Percentiles rank a stretch among this genome's conserved stretches.
Evolutionary conservation across 2,797 vertebrate genomes (phyloP).

Genomic region (Coccyzus lansbergi): DNA sequence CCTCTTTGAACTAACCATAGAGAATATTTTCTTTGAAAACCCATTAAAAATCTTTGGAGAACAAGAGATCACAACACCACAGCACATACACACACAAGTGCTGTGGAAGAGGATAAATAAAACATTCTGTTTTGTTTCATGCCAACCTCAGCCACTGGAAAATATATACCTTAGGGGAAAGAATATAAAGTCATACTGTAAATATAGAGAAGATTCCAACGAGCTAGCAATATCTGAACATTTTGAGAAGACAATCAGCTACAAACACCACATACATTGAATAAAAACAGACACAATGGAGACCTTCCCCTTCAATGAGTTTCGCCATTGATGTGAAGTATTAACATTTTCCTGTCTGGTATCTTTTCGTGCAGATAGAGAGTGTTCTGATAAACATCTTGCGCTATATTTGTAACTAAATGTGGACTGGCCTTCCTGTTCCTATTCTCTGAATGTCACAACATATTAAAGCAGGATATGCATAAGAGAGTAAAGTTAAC

Average conservation of each 20-base stretch:
- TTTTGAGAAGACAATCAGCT: constrained; percentile 81
- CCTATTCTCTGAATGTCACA: constrained; percentile 53
- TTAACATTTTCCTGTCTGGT: constrained; percentile 84
- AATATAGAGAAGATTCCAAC: constrained; percentile 78
- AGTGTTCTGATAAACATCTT: constrained; percentile 72
- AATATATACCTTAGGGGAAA: neutral
- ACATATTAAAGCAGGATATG: constrained; percentile 56
- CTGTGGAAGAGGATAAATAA: neutral
- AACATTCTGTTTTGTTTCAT: neutral
- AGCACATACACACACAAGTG: neutral
- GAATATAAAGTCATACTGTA: neutral
- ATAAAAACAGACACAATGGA: constrained; percentile 72
- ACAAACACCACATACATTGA: constrained; percentile 58
- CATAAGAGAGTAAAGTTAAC: constrained; percentile 25
- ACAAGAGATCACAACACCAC: neutral
- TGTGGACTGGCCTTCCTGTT: constrained; percentile 76
- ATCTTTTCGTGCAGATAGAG: constrained; percentile 76
- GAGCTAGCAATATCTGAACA: constrained; percentile 56
- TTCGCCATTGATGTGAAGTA: constrained; percentile 75
- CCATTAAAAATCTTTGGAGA: neutral
- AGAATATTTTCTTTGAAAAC: neutral
- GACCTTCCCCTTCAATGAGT: constrained; percentile 83
- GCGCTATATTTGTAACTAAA: constrained; percentile 79
- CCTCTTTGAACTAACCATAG: neutral
- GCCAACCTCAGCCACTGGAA: neutral